Percentiles rank a stretch among this genome's conserved stretches.
phyloP scores from a whole-genome alignment of 2,797 vertebrate genomes.

The Hippocampus kuda region DNA sequence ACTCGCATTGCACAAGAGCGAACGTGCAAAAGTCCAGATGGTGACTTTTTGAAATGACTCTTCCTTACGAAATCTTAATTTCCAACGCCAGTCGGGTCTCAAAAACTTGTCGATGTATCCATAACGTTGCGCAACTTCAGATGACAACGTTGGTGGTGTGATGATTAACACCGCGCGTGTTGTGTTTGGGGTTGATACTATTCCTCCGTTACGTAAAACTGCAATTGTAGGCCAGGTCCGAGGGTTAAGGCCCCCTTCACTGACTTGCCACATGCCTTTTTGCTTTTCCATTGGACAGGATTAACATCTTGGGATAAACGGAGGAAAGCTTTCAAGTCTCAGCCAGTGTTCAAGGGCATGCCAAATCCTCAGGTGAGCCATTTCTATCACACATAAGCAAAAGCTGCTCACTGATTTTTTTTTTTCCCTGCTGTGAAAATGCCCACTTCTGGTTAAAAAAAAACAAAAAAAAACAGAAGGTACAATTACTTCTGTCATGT shows the following conservation, averaged over 20 bases:
- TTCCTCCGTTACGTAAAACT: constrained; percentile 52
- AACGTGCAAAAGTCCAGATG: constrained; percentile 37
- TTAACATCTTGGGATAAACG: constrained; percentile 51
- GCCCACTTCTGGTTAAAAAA: background rate
- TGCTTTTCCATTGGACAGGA: constrained; percentile 60
- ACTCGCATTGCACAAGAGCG: constrained; percentile 45
- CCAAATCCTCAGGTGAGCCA: constrained; percentile 53
- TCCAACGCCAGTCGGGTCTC: constrained; percentile 7
- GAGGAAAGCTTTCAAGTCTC: constrained; percentile 48
- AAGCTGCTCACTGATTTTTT: background rate
- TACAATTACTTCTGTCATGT: background rate
- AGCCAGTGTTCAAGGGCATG: constrained; percentile 51
- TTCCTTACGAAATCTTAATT: constrained; percentile 7
- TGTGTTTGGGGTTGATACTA: constrained; percentile 34
- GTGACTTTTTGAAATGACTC: constrained; percentile 12
- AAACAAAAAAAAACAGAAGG: background rate
- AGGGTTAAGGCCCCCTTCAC: constrained; percentile 38
- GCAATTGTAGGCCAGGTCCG: constrained; percentile 45
- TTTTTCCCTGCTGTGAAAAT: background rate
- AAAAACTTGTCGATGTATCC: background rate
- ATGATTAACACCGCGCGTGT: constrained; percentile 19
- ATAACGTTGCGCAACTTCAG: constrained; percentile 1
- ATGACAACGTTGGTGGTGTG: background rate
- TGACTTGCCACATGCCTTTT: constrained; percentile 56
- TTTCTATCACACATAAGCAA: constrained; percentile 8